Conservation (phyloP, 2,888 invertebrate genomes). For the Tachina grossa region DNA sequence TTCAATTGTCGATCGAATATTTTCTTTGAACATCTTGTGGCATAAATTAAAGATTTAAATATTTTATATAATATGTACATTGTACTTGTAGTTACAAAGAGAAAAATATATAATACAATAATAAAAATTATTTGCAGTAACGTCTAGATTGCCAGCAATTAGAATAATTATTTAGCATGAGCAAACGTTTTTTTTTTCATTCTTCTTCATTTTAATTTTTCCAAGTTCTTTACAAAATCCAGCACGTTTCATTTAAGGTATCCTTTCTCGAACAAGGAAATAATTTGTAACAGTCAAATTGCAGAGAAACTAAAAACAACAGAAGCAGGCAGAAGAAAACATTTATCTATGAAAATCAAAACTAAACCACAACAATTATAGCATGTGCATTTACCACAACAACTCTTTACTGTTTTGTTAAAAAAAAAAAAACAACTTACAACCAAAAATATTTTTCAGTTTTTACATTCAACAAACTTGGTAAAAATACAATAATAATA, state of each 20-base stretch:
- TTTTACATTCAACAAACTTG: slow-evolving; percentile 37
- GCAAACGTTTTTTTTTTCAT: neutral
- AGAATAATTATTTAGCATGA: too few species aligned
- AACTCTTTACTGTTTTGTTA: neutral
- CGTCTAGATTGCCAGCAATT: too few species aligned
- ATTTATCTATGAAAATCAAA: slow-evolving; percentile 45
- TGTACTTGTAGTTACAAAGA: too few species aligned
- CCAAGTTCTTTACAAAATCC: neutral
- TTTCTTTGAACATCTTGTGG: too few species aligned
- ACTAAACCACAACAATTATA: slow-evolving; percentile 64
- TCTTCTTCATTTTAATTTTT: neutral
- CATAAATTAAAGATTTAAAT: too few species aligned
- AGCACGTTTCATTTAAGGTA: slow-evolving; percentile 2
- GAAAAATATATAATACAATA: too few species aligned
- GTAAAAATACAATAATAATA: neutral
- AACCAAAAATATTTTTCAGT: slow-evolving; percentile 36
- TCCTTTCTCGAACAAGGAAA: slow-evolving; percentile 1
- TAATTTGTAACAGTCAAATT: slow-evolving; percentile 51
- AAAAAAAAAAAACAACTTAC: slow-evolving; percentile 12
- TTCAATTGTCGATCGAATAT: too few species aligned
- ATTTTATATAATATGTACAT: too few species aligned
- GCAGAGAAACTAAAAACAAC: neutral
- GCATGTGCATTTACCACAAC: slow-evolving; percentile 51
- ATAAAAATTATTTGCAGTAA: too few species aligned
- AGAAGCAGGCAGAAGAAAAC: slow-evolving; percentile 3